These are phyloP conservation scores for Spodoptera frugiperda DNA, from an alignment of 1,140 invertebrate genomes.

Conservation along the genomic window DNA sequence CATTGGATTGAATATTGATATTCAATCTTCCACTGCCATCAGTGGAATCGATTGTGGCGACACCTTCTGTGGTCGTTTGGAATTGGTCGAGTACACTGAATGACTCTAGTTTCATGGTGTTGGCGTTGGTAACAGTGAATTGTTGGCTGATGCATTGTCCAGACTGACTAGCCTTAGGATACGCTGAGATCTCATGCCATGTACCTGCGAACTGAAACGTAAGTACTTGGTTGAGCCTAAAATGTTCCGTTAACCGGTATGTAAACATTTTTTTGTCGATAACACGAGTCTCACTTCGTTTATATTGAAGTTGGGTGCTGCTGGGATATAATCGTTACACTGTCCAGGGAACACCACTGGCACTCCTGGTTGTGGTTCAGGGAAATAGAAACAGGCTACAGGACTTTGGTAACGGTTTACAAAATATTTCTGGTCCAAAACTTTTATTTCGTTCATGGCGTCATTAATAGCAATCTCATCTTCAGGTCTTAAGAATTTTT, in stretches of 20 bases:
- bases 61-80: not conserved
- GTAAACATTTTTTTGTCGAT: not conserved
- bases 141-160: conserved; percentile 64
- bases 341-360: conserved; percentile 72
- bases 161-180: conserved; percentile 59
- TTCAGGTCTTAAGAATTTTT: conserved; percentile 52
- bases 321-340: conserved; percentile 64
- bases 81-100: conserved; percentile 46
- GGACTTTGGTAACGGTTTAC: conserved; percentile 56
- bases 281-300: conserved; percentile 51
- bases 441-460: conserved; percentile 58
- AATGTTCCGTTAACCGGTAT: too few relatives aligned
- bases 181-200: conserved; percentile 67
- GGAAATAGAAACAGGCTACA: conserved; percentile 73
- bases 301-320: conserved; percentile 64
- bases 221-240: not conserved
- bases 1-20: not conserved
- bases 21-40: conserved; percentile 11
- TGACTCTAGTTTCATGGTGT: conserved; percentile 57
- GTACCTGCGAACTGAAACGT: conserved; percentile 62
- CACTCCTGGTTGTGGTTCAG: conserved; percentile 62
- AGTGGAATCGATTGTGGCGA: conserved; percentile 3
- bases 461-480: conserved; percentile 61
- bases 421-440: conserved; percentile 69
- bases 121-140: conserved; percentile 39